Percentiles rank a stretch among this genome's conserved stretches.
Conservation (phyloP, 2,888 invertebrate genomes). For the Cynaeus angustus region DNA sequence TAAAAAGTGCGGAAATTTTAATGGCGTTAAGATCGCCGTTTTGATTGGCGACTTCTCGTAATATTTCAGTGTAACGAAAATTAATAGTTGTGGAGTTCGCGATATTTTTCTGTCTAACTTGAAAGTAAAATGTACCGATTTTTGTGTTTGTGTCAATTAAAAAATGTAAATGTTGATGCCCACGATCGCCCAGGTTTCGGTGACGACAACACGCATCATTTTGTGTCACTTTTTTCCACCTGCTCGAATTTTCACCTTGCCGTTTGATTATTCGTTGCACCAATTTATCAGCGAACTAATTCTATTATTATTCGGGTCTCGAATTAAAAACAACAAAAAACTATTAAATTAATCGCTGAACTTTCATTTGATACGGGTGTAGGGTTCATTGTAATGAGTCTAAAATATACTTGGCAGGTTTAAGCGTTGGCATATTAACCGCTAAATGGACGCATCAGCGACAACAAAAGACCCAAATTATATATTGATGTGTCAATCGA, state of each 20-base stretch:
- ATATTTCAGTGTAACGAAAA: no score
- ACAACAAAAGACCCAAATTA: constrained; percentile 24
- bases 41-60: no score
- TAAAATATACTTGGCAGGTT: constrained; percentile 48
- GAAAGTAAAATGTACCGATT: no score
- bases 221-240: constrained; percentile 11
- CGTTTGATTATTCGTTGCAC: background rate
- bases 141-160: no score
- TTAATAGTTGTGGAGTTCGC: no score
- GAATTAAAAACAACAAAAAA: constrained; percentile 37
- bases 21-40: no score
- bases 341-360: constrained; percentile 42
- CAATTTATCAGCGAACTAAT: constrained; percentile 17
- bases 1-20: no score
- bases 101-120: no score
- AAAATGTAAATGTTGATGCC: no score
- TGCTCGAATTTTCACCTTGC: constrained; percentile 22
- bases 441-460: constrained; percentile 23
- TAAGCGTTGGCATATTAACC: constrained; percentile 23
- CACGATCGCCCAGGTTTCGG: background rate
- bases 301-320: constrained; percentile 36
- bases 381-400: constrained; percentile 50
- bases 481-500: constrained; percentile 28
- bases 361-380: constrained; percentile 41
- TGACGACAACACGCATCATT: background rate